phyloP scores from a whole-genome alignment of 2,797 vertebrate genomes.

The Thalassophryne amazonica region DNA sequence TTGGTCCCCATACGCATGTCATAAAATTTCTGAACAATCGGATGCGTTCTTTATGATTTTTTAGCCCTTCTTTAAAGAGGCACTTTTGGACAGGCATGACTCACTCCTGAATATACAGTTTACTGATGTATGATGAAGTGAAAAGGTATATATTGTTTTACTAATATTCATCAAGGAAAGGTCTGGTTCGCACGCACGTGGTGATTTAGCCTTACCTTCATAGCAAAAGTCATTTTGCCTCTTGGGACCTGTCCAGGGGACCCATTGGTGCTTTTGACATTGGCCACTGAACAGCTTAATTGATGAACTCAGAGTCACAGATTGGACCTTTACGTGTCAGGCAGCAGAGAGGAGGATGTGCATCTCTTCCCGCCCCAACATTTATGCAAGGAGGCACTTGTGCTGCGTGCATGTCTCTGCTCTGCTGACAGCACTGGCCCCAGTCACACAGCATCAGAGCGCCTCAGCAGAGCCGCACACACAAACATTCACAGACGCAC shows the following conservation, averaged over 20 bases:
- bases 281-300: slow-evolving; percentile 21
- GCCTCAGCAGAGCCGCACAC: slow-evolving; percentile 60
- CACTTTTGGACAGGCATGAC: too few species aligned
- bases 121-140: slow-evolving; percentile 3
- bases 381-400: slow-evolving; percentile 78
- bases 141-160: background rate
- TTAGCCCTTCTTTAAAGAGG: too few species aligned
- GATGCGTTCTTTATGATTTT: too few species aligned
- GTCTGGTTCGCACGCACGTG: background rate
- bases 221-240: slow-evolving; percentile 2
- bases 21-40: too few species aligned
- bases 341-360: slow-evolving; percentile 44
- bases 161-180: background rate
- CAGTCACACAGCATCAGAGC: slow-evolving; percentile 74
- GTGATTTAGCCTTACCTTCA: background rate
- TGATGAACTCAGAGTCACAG: slow-evolving; percentile 32
- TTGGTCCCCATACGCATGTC: too few species aligned
- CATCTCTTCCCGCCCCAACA: slow-evolving; percentile 43
- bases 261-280: background rate
- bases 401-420: slow-evolving; percentile 78
- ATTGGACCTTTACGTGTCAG: slow-evolving; percentile 55
- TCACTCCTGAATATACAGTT: too few species aligned
- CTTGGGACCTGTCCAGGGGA: background rate
- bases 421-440: slow-evolving; percentile 77
- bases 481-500: slow-evolving; percentile 17